These are phyloP conservation scores for Bombus turneri DNA, from an alignment of 1,140 invertebrate species.

Conservation along the genomic window DNA sequence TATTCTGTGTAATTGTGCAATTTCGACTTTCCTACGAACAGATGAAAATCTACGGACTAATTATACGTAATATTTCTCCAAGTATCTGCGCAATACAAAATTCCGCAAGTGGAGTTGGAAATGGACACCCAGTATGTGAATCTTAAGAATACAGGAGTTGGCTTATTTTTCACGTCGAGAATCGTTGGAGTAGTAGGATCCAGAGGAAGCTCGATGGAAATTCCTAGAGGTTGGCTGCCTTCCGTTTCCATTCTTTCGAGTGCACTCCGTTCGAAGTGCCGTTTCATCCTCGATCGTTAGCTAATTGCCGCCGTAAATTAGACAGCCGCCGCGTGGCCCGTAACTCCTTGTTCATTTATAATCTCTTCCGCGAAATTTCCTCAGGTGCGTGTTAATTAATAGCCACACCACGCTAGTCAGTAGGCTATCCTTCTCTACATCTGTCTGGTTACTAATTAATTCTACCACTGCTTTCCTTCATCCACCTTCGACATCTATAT, in stretches of 20 bases:
- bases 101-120: neutral
- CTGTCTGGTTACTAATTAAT: constrained; percentile 53
- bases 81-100: neutral
- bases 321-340: constrained; percentile 26
- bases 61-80: neutral
- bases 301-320: constrained; percentile 61
- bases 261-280: constrained; percentile 31
- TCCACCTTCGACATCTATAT: neutral
- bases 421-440: neutral
- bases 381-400: constrained; percentile 65
- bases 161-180: neutral
- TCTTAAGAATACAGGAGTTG: neutral
- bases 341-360: constrained; percentile 62
- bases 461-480: constrained; percentile 18
- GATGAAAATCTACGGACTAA: no score
- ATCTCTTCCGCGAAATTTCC: constrained; percentile 65
- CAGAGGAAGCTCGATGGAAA: neutral
- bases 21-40: no score
- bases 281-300: constrained; percentile 56
- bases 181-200: neutral
- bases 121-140: neutral
- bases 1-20: no score
- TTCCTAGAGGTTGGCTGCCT: neutral
- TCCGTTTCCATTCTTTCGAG: constrained; percentile 43
- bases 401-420: constrained; percentile 13